Evolutionary conservation across 2,888 invertebrate genomes (phyloP), one percentile per base, ranked within the genome.

Genomic region (Heliconius charithonia): DNA sequence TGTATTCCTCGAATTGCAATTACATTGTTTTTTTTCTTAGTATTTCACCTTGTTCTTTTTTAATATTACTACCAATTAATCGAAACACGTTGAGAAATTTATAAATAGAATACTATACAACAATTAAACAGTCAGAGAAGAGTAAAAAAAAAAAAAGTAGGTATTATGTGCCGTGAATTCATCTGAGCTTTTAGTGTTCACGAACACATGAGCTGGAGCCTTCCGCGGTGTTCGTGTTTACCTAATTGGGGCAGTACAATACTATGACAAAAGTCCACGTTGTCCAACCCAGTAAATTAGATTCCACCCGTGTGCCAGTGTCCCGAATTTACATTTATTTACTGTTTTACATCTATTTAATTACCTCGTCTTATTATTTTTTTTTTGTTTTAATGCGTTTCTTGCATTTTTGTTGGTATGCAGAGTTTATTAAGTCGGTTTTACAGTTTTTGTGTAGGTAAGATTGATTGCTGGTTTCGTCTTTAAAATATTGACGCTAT

Each of bases 291-390:
- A 85, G 86, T 86, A 93, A 94, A 94, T 94, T 94, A 93, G 92
- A 94, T 94, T 93, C 87, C 84, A 78, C 69, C 81, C 82, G 81
- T 82, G 83, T 82, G 76, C 83, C 81, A 79, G 80, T 81, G 83
- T 77, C 82, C 79, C 79, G 82, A 80, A 81, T 77, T 81, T 83
- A 81, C 84, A 84, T 85, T 91, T 90, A 90, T 89, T 92, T 91
- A 92, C 91, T 92, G 92, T 90, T 92, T 93, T 92, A 89, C 89
- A 89, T 89, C 87, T 89, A 93, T 93, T 93, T 93, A 91, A 92
- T 92, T 92, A 82, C 80, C 81, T 80, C 80, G 25, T 27, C 41
- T 16, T 25, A 12, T 13, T n/a, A 37, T 41, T 41, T 19, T 16
- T 41, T 41, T 19, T 67, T 37, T 41, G n/a, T 25, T 2, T 32